Base-by-base conservation (phyloP, 2,113 vertebrate genomes). In the Pollachius pollachius region DNA sequence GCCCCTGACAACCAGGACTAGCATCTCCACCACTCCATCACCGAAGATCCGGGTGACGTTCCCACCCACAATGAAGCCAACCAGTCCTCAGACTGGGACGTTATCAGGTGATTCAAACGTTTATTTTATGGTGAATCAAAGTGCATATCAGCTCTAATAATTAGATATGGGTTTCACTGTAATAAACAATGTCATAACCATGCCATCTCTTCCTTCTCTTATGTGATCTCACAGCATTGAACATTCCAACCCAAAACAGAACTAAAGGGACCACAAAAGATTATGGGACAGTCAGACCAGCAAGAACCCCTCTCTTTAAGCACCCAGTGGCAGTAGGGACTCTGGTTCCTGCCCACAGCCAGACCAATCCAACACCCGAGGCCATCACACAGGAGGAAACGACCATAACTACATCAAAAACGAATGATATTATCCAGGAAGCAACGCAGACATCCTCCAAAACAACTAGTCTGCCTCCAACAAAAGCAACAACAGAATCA, bases 71-170 rank as follows among this genome's bases (percentile, higher is more conserved):
- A 64, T 34, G 8, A 81, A 78, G 11, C 77, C 77, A 37, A 60
- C 74, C 17, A 64, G 76, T 19, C 66, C 68, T 69, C 74, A 4
- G 30, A 58, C 65, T 9, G 41, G 3, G 2, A 52, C 62, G 16
- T 67, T 75, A 65, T 54, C 81, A 78, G 88, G 89, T 91, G 67
- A 85, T 9, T 13, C 9, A 83, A 73, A 66, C 6, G 0, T 19
- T 67, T 9, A 63, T 37, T 3, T 30, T 18, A 27, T 25, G n/a
- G 23, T 3, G 12, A 0, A 67, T 37, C 0, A 63, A 48, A 16
- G 8, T 8, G 16, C 12, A 54, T 54, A 54, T n/a, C 37, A 0
- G 18, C 21, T 52, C 34, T 4, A 9, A 8, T 69, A 16, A 61
- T 23, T 21, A 19, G 25, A 52, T 58, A 12, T 37, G 57, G 6